phyloP scores from a whole-genome alignment of 2,888 invertebrate genomes.

The Thecocarcelia acutangulata region DNA sequence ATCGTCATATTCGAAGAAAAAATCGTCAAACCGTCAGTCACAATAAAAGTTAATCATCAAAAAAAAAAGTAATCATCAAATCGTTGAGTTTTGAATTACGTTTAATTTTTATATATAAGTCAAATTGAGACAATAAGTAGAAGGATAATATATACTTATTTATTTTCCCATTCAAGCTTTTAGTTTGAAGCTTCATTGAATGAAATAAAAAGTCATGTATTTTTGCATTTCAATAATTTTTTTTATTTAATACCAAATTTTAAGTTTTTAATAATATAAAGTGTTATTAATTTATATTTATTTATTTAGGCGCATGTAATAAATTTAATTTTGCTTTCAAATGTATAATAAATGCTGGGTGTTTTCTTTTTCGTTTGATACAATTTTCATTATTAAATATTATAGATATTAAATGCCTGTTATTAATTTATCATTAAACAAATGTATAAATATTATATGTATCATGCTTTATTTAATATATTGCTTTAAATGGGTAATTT shows the following conservation, averaged over 20 bases:
- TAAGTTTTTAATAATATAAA: slow-evolving; percentile 34
- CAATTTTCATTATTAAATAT: slow-evolving; percentile 12
- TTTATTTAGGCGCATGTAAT: slow-evolving; percentile 39
- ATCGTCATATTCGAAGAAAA: no score
- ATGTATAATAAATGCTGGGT: slow-evolving; percentile 54
- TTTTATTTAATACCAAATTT: slow-evolving; percentile 53
- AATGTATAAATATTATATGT: slow-evolving; percentile 22
- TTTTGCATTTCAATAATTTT: slow-evolving; percentile 7
- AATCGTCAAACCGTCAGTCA: no score
- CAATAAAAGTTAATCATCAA: no score
- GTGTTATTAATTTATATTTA: slow-evolving; percentile 23
- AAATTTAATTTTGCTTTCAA: slow-evolving; percentile 23
- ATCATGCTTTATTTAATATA: slow-evolving; percentile 43
- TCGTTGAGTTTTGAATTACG: no score
- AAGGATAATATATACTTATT: no score
- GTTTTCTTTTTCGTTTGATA: slow-evolving; percentile 12
- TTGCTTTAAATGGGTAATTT: slow-evolving; percentile 25
- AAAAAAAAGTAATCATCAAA: no score
- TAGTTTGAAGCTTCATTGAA: no score
- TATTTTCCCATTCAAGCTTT: no score
- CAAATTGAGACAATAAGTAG: no score
- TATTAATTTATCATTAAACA: slow-evolving; percentile 33
- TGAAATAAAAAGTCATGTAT: no score
- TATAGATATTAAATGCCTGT: slow-evolving; percentile 40
- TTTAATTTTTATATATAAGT: no score